Evolutionary conservation across 2,113 vertebrate genomes (phyloP).

Genomic region (Dascyllus trimaculatus): DNA sequence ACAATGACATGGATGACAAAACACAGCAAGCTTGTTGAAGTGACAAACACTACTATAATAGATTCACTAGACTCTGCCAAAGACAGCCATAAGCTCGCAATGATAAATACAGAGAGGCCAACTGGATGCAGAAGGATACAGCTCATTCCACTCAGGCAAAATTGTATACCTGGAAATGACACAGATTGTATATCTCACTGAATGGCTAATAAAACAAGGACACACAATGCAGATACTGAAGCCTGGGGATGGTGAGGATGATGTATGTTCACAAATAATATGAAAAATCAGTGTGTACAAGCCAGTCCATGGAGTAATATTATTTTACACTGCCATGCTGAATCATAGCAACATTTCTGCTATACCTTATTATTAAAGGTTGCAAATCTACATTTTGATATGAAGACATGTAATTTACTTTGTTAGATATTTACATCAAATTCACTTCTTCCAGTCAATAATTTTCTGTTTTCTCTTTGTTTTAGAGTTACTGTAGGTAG

Average conservation of each 20-base stretch:
- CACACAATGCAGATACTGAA: neutral
- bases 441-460: too few relatives aligned
- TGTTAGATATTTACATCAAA: too few relatives aligned
- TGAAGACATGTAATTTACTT: too few relatives aligned
- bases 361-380: too few relatives aligned
- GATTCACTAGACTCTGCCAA: constrained; percentile 23
- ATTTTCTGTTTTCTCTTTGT: too few relatives aligned
- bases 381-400: too few relatives aligned
- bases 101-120: constrained; percentile 43
- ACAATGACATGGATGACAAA: constrained; percentile 46
- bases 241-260: neutral
- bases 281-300: constrained; percentile 3
- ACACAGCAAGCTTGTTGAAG: constrained; percentile 31
- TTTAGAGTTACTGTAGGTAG: too few relatives aligned
- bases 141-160: constrained; percentile 40
- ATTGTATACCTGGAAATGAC: constrained; percentile 44
- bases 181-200: constrained; percentile 40
- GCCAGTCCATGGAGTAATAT: neutral
- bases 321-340: neutral
- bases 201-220: constrained; percentile 34
- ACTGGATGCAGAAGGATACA: constrained; percentile 26
- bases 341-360: too few relatives aligned
- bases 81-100: constrained; percentile 19
- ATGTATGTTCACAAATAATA: constrained; percentile 24
- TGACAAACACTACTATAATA: constrained; percentile 48